Evolutionary conservation across 64 coral and sea anemone species (phyloP).

Genomic region (Dendronephthya gigantea): DNA sequence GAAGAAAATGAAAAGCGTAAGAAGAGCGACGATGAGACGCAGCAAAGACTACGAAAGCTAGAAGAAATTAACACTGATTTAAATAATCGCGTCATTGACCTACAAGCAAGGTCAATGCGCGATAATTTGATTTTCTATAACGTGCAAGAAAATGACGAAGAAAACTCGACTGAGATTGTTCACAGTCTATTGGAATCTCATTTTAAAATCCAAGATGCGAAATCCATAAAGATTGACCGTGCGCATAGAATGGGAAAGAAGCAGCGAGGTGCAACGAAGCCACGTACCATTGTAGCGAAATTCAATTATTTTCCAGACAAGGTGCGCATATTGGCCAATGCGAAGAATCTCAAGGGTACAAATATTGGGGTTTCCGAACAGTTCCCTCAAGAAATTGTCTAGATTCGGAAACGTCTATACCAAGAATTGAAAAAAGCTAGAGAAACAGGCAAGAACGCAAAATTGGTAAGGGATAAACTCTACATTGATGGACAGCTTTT

Average conservation of each 20-base stretch:
- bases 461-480: not conserved
- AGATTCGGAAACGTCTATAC: not conserved
- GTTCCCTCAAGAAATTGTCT: slow-evolving; percentile 14
- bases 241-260: not conserved
- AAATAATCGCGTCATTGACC: too few species aligned
- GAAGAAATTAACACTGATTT: too few species aligned
- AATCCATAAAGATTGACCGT: not conserved
- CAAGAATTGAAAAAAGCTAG: slow-evolving; percentile 13
- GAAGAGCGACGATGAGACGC: too few species aligned
- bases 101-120: too few species aligned
- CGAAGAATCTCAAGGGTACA: slow-evolving; percentile 7
- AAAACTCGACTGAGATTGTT: too few species aligned
- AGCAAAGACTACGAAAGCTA: too few species aligned
- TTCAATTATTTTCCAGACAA: slow-evolving; percentile 21
- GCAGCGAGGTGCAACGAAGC: not conserved
- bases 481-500: not conserved
- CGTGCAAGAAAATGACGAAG: not conserved
- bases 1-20: not conserved
- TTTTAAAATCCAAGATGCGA: not conserved
- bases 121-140: not conserved
- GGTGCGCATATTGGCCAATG: not conserved
- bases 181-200: not conserved
- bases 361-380: slow-evolving; percentile 8
- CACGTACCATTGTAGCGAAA: not conserved
- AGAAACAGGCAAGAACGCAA: not conserved